A percentile compares a stretch with the other conserved stretches of the same genome.
These are phyloP conservation scores for Atrina japonica DNA, from an alignment of 2,888 invertebrate species.

Conservation along the genomic window DNA sequence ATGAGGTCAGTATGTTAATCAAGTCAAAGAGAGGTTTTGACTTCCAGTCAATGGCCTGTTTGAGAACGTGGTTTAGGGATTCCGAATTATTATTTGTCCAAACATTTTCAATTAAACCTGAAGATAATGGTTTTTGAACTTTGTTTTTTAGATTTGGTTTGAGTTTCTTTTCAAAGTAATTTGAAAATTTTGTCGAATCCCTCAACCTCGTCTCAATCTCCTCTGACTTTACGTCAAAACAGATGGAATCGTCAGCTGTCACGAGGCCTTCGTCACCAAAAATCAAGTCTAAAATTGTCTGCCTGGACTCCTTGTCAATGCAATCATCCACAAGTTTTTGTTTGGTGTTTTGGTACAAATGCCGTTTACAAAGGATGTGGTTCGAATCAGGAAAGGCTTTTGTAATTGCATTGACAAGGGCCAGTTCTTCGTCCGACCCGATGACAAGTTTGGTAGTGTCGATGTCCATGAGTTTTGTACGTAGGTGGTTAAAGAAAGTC, in stretches of 20 bases:
- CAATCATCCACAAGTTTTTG: not conserved
- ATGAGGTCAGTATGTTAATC: not conserved
- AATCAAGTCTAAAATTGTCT: not conserved
- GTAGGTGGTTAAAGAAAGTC: no score
- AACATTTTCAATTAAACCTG: conserved; percentile 1
- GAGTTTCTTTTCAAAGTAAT: conserved; percentile 10
- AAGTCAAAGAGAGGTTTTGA: conserved; percentile 7
- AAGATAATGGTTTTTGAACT: not conserved
- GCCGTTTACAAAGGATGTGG: not conserved
- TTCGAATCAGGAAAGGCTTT: not conserved
- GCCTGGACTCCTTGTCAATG: conserved; percentile 2
- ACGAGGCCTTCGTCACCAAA: conserved; percentile 1
- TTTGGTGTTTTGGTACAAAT: no score
- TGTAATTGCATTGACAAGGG: no score
- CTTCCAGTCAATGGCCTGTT: conserved; percentile 14
- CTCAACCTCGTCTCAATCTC: not conserved
- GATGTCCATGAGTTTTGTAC: not conserved
- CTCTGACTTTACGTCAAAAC: not conserved
- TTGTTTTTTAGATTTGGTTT: conserved; percentile 12
- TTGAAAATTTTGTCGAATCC: not conserved
- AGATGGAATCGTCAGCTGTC: conserved; percentile 5
- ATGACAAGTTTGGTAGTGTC: conserved; percentile 3
- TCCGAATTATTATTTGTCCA: conserved; percentile 21
- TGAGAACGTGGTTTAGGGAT: conserved; percentile 13
- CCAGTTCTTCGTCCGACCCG: conserved; percentile 3